Conservation (phyloP, 2,113 vertebrate species). For the Pygoscelis adeliae region DNA sequence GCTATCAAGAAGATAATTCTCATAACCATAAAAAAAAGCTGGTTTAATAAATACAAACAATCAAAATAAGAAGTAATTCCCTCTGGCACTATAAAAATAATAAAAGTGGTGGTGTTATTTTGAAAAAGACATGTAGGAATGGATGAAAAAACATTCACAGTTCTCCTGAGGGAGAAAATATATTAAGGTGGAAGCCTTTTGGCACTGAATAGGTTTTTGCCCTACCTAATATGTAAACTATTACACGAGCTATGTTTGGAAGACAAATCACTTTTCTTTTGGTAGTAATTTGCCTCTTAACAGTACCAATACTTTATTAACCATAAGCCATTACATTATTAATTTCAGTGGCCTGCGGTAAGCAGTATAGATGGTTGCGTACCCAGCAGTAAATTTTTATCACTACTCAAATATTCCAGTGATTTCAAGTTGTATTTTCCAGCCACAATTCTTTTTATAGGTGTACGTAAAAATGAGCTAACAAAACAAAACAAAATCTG, state of each 20-base stretch:
- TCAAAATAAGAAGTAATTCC: not conserved
- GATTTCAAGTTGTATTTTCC: not conserved
- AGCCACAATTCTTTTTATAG: not conserved
- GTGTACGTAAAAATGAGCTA: not conserved
- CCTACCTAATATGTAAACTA: not conserved
- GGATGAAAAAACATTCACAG: not conserved
- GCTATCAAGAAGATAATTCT: not conserved
- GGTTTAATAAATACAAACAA: not conserved
- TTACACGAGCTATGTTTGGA: not conserved
- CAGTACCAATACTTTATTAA: constrained; percentile 52
- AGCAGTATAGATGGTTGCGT: not conserved
- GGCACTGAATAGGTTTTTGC: not conserved
- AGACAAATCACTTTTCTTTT: constrained; percentile 7
- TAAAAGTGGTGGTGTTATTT: not conserved
- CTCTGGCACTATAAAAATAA: not conserved
- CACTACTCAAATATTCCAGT: not conserved
- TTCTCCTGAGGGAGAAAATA: not conserved
- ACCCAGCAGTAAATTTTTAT: constrained; percentile 19
- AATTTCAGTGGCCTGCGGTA: constrained; percentile 26
- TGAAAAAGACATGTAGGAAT: not conserved
- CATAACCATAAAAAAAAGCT: not conserved
- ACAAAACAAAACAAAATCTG: not conserved
- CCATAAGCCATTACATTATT: constrained; percentile 44
- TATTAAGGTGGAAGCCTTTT: not conserved
- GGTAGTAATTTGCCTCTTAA: constrained; percentile 48